A percentile compares a stretch with the other conserved stretches of the same genome.
phyloP scores from a whole-genome alignment of 2,888 invertebrate genomes.

The Ametastegia equiseti region DNA sequence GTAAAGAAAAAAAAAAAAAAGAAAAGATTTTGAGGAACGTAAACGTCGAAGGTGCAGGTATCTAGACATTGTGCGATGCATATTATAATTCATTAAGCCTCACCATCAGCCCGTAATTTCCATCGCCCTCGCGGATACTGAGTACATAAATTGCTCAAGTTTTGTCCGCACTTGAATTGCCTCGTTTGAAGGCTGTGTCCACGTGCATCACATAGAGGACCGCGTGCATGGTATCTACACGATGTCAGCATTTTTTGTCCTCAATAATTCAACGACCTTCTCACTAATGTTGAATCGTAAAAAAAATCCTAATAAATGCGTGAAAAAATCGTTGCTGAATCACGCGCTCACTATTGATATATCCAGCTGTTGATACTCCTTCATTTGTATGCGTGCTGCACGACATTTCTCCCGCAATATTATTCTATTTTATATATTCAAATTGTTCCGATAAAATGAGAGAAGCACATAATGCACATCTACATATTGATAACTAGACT shows the following conservation, averaged over 20 bases:
- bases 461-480: neutral
- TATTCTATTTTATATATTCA: neutral
- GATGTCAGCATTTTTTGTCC: neutral
- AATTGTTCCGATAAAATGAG: neutral
- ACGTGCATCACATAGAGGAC: neutral
- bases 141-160: neutral
- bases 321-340: neutral
- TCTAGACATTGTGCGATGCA: too few species aligned
- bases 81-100: too few species aligned
- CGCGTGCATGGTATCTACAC: neutral
- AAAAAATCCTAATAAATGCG: slow-evolving; percentile 8
- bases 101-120: neutral
- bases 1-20: too few species aligned
- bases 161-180: neutral
- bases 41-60: too few species aligned
- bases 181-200: slow-evolving; percentile 1
- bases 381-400: neutral
- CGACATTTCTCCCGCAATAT: too few species aligned
- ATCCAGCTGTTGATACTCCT: neutral
- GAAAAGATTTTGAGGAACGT: too few species aligned
- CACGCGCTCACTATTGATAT: neutral
- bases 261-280: slow-evolving; percentile 21
- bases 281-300: neutral
- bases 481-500: neutral
- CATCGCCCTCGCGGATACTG: neutral